Evolutionary conservation across 2,888 invertebrate genomes (phyloP), one percentile per base, ranked within the genome.

Genomic region (Epirrhoe alternata): DNA sequence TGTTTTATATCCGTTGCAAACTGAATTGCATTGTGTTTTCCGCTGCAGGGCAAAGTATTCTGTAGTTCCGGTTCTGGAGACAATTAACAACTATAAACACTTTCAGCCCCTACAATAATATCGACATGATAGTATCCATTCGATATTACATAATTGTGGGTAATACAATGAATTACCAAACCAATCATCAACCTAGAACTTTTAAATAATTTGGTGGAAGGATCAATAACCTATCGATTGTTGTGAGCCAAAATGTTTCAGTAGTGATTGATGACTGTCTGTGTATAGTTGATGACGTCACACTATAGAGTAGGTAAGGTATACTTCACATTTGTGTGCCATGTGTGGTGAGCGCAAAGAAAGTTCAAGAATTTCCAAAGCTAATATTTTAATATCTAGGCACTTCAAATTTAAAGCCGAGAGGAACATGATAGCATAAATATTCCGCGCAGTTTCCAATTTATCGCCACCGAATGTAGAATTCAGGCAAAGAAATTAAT

Each of bases 371-470:
- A 47, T 16, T 47, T 47, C 47, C 47, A 16, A 47, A 1, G 14
- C 16, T 47, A 47, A 16, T 14, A 53, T 53, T 33, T 14, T 35
- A 47, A 47, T 45, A 53, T 45, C 33, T 53, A 53, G 24, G 31
- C 8, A 45, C n/a, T n/a, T n/a, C n/a, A 31, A 42, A 42, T 42
- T 59, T 14, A 35, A 30, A 51, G 51, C 8, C 14, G 16, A 30
- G 24, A 16, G 14, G 2, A 6, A 47, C 47, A 14, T 47, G 14
- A 47, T 14, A 16, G 6, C 6, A 47, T 16, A 16, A 16, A 42
- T 42, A 24, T 42, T 10, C 59, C 14, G 6, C 14, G 47, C 6
- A 42, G 30, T 42, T 52, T 6, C 38, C 24, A 49, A 30, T 45
- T 38, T 24, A 5, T 30, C 31, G 16, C 8, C 31, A 16, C 57